A percentile compares a stretch with the other conserved stretches of the same genome.
These are phyloP conservation scores for Petaurus breviceps DNA, from an alignment of 2,113 vertebrate genomes.

Conservation along the genomic window DNA sequence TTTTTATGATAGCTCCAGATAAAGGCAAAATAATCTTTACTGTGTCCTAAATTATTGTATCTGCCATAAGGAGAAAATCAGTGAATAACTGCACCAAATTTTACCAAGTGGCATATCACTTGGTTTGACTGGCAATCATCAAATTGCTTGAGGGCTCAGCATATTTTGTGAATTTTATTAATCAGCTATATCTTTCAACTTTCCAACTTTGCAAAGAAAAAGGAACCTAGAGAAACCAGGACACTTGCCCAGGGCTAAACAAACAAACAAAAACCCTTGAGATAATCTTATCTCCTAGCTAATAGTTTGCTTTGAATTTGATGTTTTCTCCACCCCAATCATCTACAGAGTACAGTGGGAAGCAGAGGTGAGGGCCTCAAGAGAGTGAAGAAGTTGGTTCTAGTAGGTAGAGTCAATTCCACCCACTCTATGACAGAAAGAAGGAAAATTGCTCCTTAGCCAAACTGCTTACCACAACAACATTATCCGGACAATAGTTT, in stretches of 20 bases:
- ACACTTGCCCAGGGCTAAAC: background rate
- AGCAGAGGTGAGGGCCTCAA: background rate
- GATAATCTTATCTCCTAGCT: background rate
- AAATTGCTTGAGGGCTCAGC: background rate
- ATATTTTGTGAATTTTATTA: background rate
- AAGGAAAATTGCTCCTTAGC: background rate
- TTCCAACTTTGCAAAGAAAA: background rate
- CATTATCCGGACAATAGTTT: background rate
- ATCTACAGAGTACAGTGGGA: background rate
- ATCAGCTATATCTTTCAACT: background rate
- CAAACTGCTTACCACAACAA: background rate
- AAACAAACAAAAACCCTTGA: background rate
- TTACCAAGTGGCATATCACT: background rate
- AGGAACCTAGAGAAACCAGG: background rate
- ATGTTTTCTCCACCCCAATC: background rate
- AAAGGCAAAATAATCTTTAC: background rate
- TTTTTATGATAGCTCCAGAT: background rate
- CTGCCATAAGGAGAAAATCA: background rate
- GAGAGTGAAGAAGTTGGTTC: background rate
- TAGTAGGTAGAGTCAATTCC: background rate
- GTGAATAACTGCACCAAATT: background rate
- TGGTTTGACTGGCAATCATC: background rate
- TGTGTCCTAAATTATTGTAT: background rate
- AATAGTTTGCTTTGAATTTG: background rate
- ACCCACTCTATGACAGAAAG: background rate